Conservation (phyloP, 2,888 invertebrate genomes). For the Pyrrhia umbra region DNA sequence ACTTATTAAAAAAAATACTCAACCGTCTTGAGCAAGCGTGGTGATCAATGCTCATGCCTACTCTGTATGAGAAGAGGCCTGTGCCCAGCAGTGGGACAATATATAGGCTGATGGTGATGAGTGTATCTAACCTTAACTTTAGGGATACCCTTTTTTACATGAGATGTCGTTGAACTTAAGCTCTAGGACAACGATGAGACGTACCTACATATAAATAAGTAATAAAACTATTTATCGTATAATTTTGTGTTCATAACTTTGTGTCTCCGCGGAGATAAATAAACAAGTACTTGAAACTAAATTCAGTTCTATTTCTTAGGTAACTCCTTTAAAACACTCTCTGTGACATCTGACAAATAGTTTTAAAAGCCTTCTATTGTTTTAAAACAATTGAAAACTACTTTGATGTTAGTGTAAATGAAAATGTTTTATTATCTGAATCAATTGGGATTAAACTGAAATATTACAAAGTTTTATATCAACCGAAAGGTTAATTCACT, state of each 20-base stretch:
- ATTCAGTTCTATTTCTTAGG: neutral
- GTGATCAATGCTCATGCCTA: too few relatives aligned
- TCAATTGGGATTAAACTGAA: slow-evolving; percentile 3
- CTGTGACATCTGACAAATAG: slow-evolving; percentile 10
- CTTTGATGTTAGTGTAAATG: slow-evolving; percentile 4
- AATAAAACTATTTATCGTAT: neutral
- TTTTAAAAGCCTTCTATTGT: slow-evolving; percentile 20
- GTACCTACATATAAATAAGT: neutral
- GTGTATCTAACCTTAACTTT: too few relatives aligned
- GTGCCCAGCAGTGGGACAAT: too few relatives aligned
- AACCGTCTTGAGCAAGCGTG: too few relatives aligned
- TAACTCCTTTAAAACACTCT: neutral
- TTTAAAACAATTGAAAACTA: slow-evolving; percentile 4
- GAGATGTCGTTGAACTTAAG: neutral
- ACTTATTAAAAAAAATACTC: too few relatives aligned
- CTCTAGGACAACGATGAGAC: too few relatives aligned
- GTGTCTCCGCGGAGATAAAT: neutral
- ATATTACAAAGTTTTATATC: too few relatives aligned
- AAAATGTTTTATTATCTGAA: slow-evolving; percentile 4
- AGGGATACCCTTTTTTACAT: too few relatives aligned
- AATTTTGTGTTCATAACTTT: neutral
- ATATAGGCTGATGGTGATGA: too few relatives aligned
- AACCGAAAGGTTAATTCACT: too few relatives aligned
- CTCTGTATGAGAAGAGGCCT: too few relatives aligned
- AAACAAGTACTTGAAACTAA: neutral